Base-by-base conservation (phyloP, 2,113 vertebrate species). In the Paramormyrops kingsleyae region DNA sequence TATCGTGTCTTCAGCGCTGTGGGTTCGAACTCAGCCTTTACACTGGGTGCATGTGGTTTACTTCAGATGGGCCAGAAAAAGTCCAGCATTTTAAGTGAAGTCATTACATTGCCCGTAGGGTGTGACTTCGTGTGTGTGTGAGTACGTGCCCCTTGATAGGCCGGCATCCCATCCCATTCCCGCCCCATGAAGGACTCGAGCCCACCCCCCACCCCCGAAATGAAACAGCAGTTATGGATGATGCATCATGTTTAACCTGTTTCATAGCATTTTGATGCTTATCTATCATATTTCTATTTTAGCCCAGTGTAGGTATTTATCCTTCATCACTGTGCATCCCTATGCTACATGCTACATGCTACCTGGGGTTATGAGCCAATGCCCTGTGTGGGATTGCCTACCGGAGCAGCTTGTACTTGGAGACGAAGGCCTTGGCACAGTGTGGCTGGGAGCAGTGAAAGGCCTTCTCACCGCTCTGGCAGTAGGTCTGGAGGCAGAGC, bases 401-500 rank as follows among this genome's bases (percentile, higher is more conserved):
- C 98, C 98, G 98, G 93, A 98, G 98, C 7, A 99, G 97, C 93
- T 99, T 99, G 96, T 99, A 99, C 94, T 99, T 99, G 94, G 98
- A 99, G 91, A 97, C 98, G 94, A 99, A 99, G 95, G 98, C 97
- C 95, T 99, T 99, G 93, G 96, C 95, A 89, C 98, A 99, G 95
- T 98, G 97, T 90, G 97, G 96, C 95, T 98, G 97, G 12, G 98
- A 97, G 93, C 98, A 99, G 96, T 96, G 97, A 95, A 98, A 98
- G 0, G 98, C 97, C 90, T 97, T 98, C 94, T 98, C 97, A 92
- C 97, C 98, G 0, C 95, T 92, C 91, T 97, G 97, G 91, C 96
- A 94, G 47, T 97, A 95, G 39, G 94, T 84, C 94, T 98, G 98
- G 92, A 97, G 94, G 91, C 96, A 97, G 94, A 99, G 97, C 95